A percentile compares a stretch with the other conserved stretches of the same genome.
Evolutionary conservation across 2,888 invertebrate species (phyloP).

Genomic region (Allygus modestus): DNA sequence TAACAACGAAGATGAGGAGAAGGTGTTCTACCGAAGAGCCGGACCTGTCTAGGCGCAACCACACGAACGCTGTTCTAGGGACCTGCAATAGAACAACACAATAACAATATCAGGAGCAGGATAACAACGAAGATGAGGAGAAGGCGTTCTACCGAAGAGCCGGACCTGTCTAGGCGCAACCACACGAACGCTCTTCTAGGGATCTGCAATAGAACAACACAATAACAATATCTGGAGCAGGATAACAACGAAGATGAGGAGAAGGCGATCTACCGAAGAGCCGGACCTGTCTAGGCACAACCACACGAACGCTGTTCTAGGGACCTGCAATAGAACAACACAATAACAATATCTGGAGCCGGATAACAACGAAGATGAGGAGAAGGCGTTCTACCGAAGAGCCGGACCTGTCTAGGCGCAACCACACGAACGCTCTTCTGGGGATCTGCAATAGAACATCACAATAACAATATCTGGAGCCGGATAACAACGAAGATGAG

Average conservation of each 20-base stretch:
- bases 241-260: conserved; percentile 41
- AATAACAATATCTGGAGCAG: conserved; percentile 23
- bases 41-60: conserved; percentile 49
- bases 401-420: conserved; percentile 48
- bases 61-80: conserved; percentile 55
- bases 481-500: conserved; percentile 43
- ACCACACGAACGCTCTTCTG: conserved; percentile 59
- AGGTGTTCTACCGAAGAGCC: conserved; percentile 39
- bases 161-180: conserved; percentile 46
- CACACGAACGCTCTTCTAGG: conserved; percentile 57
- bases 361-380: conserved; percentile 42
- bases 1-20: conserved; percentile 47
- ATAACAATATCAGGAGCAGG: conserved; percentile 27
- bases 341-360: conserved; percentile 43
- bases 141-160: conserved; percentile 46
- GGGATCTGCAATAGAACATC: conserved; percentile 9
- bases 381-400: conserved; percentile 49
- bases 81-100: background rate
- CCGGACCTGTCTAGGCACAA: conserved; percentile 45
- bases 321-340: conserved; percentile 2
- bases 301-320: conserved; percentile 56
- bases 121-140: conserved; percentile 47
- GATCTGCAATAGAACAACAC: conserved; percentile 8
- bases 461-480: conserved; percentile 21
- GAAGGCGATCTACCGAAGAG: conserved; percentile 45